Base-by-base conservation (phyloP, 2,797 vertebrate species). In the Gambusia yucatana region DNA sequence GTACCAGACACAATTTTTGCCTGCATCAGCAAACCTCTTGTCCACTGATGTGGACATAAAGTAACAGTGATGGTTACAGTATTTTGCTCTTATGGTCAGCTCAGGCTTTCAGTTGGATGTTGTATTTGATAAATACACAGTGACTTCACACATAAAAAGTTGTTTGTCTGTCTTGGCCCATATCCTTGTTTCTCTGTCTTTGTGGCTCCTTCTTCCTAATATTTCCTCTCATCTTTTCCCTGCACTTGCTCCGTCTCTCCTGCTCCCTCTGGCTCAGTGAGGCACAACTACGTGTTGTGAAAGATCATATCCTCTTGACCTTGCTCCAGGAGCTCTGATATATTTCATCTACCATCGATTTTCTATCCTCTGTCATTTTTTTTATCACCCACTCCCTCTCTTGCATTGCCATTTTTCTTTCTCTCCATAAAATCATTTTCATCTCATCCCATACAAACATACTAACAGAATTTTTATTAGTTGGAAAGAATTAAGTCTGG, bases 291-390 rank as follows among this genome's bases (percentile, higher is more conserved):
- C 73, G 91, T 89, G 89, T 93, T 83, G 81, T 94, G 92, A 95
- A 88, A 95, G 95, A 95, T 95, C 94, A 95, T 94, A 94, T 95
- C 93, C 95, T 94, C 91, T 95, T 96, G 95, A 96, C 95, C 94
- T 96, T 96, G 95, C 95, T 96, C 91, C 92, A 94, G 91, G 93
- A 93, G 80, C 91, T 93, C 86, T 94, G 91, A 95, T 95, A 92
- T 95, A 94, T 95, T 96, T 95, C 92, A 95, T 95, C 90, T 93
- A 80, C 86, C 92, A 96, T 96, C 84, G 95, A 96, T 96, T 95
- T 96, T 91, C 90, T 88, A 91, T 93, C 90, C 91, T 85, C 84
- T 83, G 87, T 85, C 86, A 74, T 92, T 94, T 92, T 86, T 89
- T 93, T 90, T 72, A 91, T 92, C 81, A 59, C 84, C 88, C 82